Evolutionary conservation across 2,113 vertebrate species (phyloP), one percentile per base, ranked within the genome.

Genomic region (Vombatus ursinus): DNA sequence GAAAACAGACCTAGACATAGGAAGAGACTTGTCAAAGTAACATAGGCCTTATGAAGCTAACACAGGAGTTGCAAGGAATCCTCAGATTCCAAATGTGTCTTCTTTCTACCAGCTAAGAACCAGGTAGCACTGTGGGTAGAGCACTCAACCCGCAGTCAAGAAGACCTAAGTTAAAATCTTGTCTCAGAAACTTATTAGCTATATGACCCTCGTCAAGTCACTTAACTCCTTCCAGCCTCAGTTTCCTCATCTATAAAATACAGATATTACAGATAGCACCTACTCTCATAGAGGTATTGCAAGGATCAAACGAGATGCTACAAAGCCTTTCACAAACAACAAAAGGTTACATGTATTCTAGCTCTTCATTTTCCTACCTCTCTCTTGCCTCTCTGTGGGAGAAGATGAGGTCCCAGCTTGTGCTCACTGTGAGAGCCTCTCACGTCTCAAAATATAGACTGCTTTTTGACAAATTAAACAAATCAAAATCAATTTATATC

Each of bases 171-270:
- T 97, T 93, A 50, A 93, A 93, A 52, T 92, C 22, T n/a, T 54
- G 37, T 3, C 28, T 52, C n/a, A n/a, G 3, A 44, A 12, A 57
- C 26, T 57, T 90, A 14, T 44, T 52, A 52, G 31, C 26, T 77
- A 0, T 53, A 8, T 90, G 24, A 77, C 53, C 95, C 95, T 93
- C 53, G 4, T 93, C 93, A 94, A 91, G 37, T 92, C 57, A 24
- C 5, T 44, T 91, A 50, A 92, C 1, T 8, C 54, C 44, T 77
- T 16, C 52, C 49, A 94, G 0, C 3, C 3, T 92, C 8, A 25
- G 50, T 90, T 52, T 92, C n/a, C 12, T 91, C 19, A 26, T 57
- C 31, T 95, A 52, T 91, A 57, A 95, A 96, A 93, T 94, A 37
- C 52, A 49, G 91, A 90, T 37, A 52, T 90, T 50, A 68, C 12